A percentile compares a stretch with the other conserved stretches of the same genome.
These are phyloP conservation scores for Poecilus cupreus DNA, from an alignment of 2,888 invertebrate species.

Conservation along the genomic window DNA sequence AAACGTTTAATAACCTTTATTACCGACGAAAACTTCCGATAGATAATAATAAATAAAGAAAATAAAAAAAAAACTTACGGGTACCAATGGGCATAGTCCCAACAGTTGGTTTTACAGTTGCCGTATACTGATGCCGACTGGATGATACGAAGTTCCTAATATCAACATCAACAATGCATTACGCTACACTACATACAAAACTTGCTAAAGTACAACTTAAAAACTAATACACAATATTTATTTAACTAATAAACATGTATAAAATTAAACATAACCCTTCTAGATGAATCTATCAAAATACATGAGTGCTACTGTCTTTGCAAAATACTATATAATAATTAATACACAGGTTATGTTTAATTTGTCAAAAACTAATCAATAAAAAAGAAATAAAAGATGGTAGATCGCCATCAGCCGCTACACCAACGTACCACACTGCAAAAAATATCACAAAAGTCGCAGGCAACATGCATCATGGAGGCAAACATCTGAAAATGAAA, in stretches of 20 bases:
- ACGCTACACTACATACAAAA: constrained; percentile 61
- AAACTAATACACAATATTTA: constrained; percentile 41
- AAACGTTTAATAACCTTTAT: too few species aligned
- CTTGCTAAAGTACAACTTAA: constrained; percentile 44
- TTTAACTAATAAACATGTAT: background rate
- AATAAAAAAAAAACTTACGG: constrained; percentile 71
- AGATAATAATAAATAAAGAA: background rate
- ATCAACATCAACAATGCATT: constrained; percentile 66
- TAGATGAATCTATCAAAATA: background rate
- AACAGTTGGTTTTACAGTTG: constrained; percentile 71
- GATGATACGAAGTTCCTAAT: constrained; percentile 80
- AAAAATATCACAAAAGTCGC: constrained; percentile 52
- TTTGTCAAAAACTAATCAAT: background rate
- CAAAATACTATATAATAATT: background rate
- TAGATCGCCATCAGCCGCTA: constrained; percentile 45
- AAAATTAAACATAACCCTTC: background rate
- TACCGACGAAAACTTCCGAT: background rate
- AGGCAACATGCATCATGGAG: constrained; percentile 39
- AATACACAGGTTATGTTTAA: background rate
- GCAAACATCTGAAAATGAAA: constrained; percentile 60
- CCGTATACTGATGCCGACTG: constrained; percentile 71
- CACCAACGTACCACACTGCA: constrained; percentile 58
- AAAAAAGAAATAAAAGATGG: constrained; percentile 24
- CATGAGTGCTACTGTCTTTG: background rate
- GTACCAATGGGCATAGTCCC: constrained; percentile 72